Conservation (phyloP, 2,113 vertebrate species). For the Tyrannus savana region DNA sequence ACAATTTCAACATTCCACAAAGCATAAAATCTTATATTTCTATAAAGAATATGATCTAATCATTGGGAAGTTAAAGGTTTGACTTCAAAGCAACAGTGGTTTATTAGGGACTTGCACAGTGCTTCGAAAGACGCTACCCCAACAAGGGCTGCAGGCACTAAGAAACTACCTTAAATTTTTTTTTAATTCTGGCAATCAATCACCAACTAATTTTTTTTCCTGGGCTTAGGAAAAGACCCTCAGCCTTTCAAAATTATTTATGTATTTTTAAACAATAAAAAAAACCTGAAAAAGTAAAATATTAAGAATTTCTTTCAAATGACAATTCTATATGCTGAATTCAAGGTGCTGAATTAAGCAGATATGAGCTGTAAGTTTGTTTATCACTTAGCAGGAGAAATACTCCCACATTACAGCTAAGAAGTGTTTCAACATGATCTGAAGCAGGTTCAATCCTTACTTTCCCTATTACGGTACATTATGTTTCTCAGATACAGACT, state of each 20-base stretch:
- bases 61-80: not conserved
- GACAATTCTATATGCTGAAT: not conserved
- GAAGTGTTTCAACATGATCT: not conserved
- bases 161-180: not conserved
- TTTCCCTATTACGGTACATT: not conserved
- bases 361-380: not conserved
- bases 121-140: not conserved
- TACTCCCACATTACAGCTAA: not conserved
- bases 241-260: not conserved
- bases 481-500: not conserved
- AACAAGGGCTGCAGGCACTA: rapidly evolving
- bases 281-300: not conserved
- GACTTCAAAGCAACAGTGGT: not conserved
- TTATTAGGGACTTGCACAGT: not conserved
- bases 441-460: not conserved
- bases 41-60: not conserved
- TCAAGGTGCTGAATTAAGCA: not conserved
- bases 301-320: not conserved
- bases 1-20: not conserved
- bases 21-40: not conserved
- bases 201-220: not conserved
- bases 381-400: not conserved
- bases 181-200: not conserved
- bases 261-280: not conserved
- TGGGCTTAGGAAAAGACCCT: not conserved